A percentile compares a stretch with the other conserved stretches of the same genome.
Evolutionary conservation across 2,113 vertebrate species (phyloP).

Genomic region (Mystacornis crossleyi): DNA sequence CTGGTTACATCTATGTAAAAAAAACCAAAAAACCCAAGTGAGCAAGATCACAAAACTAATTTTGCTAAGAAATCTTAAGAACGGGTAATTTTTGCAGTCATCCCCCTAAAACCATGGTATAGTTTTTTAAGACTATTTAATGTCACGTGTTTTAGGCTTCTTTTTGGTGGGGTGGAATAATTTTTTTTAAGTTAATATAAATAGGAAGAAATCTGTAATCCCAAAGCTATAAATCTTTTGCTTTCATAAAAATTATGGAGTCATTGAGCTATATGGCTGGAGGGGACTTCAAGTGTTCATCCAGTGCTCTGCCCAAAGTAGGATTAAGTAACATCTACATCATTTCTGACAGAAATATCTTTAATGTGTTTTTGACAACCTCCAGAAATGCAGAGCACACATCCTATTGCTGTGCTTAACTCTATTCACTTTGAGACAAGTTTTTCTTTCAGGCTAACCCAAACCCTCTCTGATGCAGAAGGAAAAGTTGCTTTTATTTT

Average conservation of each 20-base stretch:
- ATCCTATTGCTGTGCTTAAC: background rate
- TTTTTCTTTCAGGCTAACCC: background rate
- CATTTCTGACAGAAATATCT: constrained; percentile 55
- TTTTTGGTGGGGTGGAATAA: background rate
- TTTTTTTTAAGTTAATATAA: constrained; percentile 28
- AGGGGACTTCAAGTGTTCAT: constrained; percentile 30
- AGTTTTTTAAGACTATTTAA: background rate
- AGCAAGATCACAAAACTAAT: background rate
- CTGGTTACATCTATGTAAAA: background rate
- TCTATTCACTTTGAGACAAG: background rate
- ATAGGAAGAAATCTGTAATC: constrained; percentile 43
- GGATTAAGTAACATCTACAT: constrained; percentile 57
- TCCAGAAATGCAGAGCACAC: constrained; percentile 33
- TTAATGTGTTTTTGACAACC: constrained; percentile 55
- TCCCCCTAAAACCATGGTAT: background rate
- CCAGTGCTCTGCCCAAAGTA: constrained; percentile 9
- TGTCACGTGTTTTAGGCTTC: background rate
- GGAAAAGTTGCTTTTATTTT: background rate
- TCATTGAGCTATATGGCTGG: constrained; percentile 37
- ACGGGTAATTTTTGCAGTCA: background rate
- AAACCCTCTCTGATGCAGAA: background rate
- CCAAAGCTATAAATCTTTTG: constrained; percentile 33
- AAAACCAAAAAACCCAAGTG: background rate
- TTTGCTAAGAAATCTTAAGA: background rate
- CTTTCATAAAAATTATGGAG: constrained; percentile 42